Evolutionary conservation across 64 coral and sea anemone species (phyloP).

Genomic region (Dendronephthya gigantea): DNA sequence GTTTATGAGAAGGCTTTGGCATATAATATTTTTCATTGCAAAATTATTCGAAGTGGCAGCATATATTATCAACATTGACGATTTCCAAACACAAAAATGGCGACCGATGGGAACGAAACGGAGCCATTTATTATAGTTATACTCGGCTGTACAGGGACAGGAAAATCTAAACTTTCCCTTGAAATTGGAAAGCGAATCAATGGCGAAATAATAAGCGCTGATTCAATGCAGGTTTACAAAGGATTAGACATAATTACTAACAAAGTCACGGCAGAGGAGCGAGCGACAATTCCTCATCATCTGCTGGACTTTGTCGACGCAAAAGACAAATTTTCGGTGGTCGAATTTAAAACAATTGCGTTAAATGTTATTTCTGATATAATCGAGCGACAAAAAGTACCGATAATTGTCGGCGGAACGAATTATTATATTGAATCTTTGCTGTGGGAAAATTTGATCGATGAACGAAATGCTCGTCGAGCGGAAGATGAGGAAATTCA

Average conservation of each 20-base stretch:
- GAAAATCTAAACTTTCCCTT: conserved; percentile 97
- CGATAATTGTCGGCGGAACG: conserved; percentile 84
- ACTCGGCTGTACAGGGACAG: conserved; percentile 85
- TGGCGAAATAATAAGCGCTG: conserved; percentile 88
- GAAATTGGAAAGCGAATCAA: conserved; percentile 83
- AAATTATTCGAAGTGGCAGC: neutral
- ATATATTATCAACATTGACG: neutral
- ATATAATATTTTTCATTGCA: too few relatives aligned
- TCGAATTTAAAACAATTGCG: conserved; percentile 74
- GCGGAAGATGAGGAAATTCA: neutral
- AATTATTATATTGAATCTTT: conserved; percentile 97
- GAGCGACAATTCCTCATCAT: conserved; percentile 51
- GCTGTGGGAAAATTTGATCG: conserved; percentile 76
- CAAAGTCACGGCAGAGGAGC: conserved; percentile 69
- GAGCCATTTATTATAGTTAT: conserved; percentile 67
- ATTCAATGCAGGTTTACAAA: conserved; percentile 98
- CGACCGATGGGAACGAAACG: neutral
- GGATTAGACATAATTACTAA: conserved; percentile 90
- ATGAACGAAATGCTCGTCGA: neutral
- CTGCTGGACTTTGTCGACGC: conserved; percentile 70
- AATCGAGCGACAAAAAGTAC: conserved; percentile 64
- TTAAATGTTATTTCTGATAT: conserved; percentile 72
- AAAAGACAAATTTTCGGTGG: conserved; percentile 72
- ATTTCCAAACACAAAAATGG: conserved; percentile 56
- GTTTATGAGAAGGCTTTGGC: too few relatives aligned